Evolutionary conservation across 2,888 invertebrate species (phyloP).

Genomic region (Prosapia bicincta): DNA sequence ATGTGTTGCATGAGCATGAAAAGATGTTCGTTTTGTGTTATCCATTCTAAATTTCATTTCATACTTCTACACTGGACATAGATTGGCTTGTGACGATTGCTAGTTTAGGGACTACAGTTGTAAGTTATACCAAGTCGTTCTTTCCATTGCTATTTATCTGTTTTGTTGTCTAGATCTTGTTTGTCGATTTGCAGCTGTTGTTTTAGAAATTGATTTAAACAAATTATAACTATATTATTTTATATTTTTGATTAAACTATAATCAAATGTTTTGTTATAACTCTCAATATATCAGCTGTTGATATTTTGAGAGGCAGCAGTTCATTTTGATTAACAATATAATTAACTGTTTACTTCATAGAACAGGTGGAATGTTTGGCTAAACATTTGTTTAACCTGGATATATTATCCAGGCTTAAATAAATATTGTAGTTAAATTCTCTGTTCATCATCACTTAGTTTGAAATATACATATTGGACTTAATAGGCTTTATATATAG

Average conservation of each 20-base stretch:
- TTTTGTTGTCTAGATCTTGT: not conserved
- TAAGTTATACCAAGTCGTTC: not conserved
- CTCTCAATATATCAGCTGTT: not conserved
- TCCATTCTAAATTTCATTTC: not conserved
- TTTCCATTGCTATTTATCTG: not conserved
- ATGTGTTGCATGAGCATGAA: not conserved
- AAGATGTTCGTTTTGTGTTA: not conserved
- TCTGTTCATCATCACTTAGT: too few relatives aligned
- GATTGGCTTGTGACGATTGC: not conserved
- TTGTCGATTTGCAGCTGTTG: not conserved
- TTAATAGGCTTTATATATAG: too few relatives aligned
- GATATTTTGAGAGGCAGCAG: not conserved
- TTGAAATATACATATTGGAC: too few relatives aligned
- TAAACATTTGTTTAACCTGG: too few relatives aligned
- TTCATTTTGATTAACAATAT: not conserved
- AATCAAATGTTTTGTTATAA: not conserved
- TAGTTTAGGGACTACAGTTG: slow-evolving; percentile 17
- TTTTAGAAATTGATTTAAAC: not conserved
- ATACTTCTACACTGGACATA: slow-evolving; percentile 4
- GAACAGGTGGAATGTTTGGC: too few relatives aligned
- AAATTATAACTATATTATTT: too few relatives aligned
- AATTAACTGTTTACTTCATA: too few relatives aligned
- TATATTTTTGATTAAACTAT: not conserved
- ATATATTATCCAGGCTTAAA: too few relatives aligned
- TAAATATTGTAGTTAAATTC: too few relatives aligned